Percentiles rank a stretch among this genome's conserved stretches.
Conservation (phyloP, 2,888 invertebrate genomes). For the Dendrolimus houi region DNA sequence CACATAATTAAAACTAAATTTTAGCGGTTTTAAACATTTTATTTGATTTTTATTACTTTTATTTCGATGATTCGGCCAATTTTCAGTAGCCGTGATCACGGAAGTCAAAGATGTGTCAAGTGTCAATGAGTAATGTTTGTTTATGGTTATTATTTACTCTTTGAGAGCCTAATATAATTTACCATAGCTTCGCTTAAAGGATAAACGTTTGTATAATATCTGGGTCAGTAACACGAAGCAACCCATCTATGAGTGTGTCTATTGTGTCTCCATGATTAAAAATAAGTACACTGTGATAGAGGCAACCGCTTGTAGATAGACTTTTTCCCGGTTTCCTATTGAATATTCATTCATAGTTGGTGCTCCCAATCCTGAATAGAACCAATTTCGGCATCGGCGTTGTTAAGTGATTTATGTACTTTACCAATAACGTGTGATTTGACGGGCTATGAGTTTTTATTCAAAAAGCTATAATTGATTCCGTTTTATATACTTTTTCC, state of each 20-base stretch:
- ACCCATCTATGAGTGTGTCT: background rate
- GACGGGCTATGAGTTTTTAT: background rate
- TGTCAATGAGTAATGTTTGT: no score
- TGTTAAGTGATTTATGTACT: background rate
- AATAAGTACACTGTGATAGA: background rate
- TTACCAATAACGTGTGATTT: background rate
- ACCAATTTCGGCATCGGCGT: background rate
- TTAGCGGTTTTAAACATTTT: no score
- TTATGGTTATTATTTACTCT: no score
- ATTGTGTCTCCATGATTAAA: background rate
- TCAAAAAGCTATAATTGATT: background rate
- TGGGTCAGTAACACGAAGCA: background rate
- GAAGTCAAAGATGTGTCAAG: no score
- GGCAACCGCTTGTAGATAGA: background rate
- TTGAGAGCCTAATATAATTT: no score
- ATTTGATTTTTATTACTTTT: no score
- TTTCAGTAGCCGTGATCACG: no score
- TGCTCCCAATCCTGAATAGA: background rate
- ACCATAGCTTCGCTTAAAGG: no score
- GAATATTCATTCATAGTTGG: background rate
- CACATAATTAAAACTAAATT: no score
- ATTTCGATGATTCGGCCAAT: no score
- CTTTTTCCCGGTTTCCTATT: background rate
- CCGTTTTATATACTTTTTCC: background rate
- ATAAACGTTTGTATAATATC: background rate